phyloP scores from a whole-genome alignment of 2,888 invertebrate genomes.

The Neria commutata region DNA sequence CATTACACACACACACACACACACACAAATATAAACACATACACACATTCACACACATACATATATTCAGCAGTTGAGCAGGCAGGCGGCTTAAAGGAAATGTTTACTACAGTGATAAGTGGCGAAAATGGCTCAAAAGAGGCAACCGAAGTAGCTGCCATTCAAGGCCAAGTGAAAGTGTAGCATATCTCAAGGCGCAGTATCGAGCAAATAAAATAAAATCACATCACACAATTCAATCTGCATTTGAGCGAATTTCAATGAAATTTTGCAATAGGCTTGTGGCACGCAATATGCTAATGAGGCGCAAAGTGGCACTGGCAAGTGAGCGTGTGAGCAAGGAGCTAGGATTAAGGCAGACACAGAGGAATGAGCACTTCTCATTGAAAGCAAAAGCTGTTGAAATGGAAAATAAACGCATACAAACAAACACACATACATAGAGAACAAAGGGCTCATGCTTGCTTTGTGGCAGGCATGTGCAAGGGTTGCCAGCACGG shows the following conservation, averaged over 20 bases:
- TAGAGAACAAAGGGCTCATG: too few species aligned
- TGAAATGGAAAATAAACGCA: too few species aligned
- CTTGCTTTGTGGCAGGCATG: too few species aligned
- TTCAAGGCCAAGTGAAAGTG: not conserved
- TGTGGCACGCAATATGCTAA: constrained; percentile 5
- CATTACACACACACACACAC: constrained; percentile 5
- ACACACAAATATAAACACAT: not conserved
- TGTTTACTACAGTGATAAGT: not conserved
- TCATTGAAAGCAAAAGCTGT: too few species aligned
- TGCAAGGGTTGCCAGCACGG: too few species aligned
- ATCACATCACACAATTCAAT: constrained; percentile 48
- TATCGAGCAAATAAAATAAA: too few species aligned
- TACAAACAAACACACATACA: too few species aligned
- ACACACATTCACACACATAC: not conserved
- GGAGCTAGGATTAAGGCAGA: too few species aligned
- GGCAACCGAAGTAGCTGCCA: not conserved
- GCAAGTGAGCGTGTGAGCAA: too few species aligned
- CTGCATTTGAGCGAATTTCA: constrained; percentile 52
- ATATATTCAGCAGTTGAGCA: not conserved
- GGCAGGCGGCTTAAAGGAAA: constrained; percentile 4
- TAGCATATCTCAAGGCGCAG: too few species aligned
- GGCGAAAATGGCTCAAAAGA: too few species aligned
- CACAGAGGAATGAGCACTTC: too few species aligned
- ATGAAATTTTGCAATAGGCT: constrained; percentile 51
- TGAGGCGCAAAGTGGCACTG: not conserved